Evolutionary conservation across 2,113 vertebrate species (phyloP).

Genomic region (Drymodes brunneopygia): DNA sequence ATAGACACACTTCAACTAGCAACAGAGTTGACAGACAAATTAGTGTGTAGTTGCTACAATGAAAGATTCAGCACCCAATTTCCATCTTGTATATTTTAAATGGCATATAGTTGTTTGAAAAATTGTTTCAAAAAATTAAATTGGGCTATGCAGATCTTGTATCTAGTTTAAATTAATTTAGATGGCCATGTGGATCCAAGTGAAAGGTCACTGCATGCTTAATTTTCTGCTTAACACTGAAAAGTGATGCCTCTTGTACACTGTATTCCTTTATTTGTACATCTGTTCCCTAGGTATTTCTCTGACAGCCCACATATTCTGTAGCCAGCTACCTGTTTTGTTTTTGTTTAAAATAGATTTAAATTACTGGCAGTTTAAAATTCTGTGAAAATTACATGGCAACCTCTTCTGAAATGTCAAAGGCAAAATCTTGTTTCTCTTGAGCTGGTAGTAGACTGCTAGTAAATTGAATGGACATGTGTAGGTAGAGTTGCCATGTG

Average conservation of each 20-base stretch:
- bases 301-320: neutral
- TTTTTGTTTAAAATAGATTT: neutral
- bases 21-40: slow-evolving; percentile 22
- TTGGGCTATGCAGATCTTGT: neutral
- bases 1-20: slow-evolving; percentile 2
- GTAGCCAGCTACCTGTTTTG: neutral
- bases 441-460: neutral
- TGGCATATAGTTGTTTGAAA: neutral
- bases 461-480: neutral
- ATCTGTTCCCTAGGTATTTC: neutral
- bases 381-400: neutral
- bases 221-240: neutral
- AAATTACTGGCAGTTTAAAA: neutral
- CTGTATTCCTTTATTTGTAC: neutral
- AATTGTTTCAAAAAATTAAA: neutral
- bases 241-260: neutral
- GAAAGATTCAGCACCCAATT: neutral
- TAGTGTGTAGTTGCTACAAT: neutral
- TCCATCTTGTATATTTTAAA: neutral
- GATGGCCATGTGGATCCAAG: neutral
- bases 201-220: neutral
- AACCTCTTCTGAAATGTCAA: neutral
- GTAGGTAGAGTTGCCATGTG: neutral
- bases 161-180: neutral
- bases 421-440: neutral